Evolutionary conservation across 2,113 vertebrate genomes (phyloP).

Genomic region (Phycodurus eques): DNA sequence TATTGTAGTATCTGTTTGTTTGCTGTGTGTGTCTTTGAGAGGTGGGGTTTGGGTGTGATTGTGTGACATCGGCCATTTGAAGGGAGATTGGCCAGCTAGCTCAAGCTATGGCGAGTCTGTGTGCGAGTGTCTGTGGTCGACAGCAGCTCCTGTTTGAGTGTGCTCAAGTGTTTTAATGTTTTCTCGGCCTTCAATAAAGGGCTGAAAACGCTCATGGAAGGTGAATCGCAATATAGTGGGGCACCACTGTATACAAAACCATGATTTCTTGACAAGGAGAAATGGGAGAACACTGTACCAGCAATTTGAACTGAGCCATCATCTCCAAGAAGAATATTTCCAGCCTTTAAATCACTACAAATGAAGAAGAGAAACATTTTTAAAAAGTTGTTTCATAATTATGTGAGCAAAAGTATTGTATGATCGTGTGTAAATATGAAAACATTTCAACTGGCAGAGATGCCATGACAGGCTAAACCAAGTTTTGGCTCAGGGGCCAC

Average conservation of each 20-base stretch:
- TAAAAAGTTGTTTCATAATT: neutral
- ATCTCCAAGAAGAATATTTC: slow-evolving; percentile 95
- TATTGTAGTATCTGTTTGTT: too few relatives aligned
- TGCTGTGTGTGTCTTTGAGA: too few relatives aligned
- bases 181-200: too few relatives aligned
- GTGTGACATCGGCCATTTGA: too few relatives aligned
- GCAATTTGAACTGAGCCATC: slow-evolving; percentile 96
- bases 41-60: too few relatives aligned
- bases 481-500: too few relatives aligned
- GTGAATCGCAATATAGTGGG: neutral
- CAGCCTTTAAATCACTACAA: slow-evolving; percentile 92
- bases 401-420: neutral
- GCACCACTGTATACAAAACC: neutral
- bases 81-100: too few relatives aligned
- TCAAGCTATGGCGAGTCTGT: too few relatives aligned
- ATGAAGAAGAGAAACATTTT: slow-evolving; percentile 32
- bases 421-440: neutral
- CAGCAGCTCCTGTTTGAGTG: too few relatives aligned
- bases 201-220: too few relatives aligned
- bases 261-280: neutral
- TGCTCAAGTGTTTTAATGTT: too few relatives aligned
- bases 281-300: slow-evolving; percentile 71
- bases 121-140: too few relatives aligned
- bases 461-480: neutral
- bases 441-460: neutral